Evolutionary conservation across 2,113 vertebrate genomes (phyloP).

Genomic region (Alectura lathami): DNA sequence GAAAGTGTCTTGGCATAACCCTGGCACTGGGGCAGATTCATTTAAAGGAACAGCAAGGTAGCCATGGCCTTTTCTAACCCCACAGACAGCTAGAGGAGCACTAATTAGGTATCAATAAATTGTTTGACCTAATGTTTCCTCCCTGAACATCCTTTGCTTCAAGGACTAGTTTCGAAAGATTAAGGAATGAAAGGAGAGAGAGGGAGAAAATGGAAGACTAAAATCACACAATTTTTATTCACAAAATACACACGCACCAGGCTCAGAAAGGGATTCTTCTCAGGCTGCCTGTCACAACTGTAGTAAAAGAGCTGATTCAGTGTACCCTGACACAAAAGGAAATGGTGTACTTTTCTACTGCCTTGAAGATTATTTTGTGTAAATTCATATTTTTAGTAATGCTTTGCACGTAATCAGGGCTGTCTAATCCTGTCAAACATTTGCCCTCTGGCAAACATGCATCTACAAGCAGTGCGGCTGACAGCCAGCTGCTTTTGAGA

Average conservation of each 20-base stretch:
- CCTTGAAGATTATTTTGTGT: neutral
- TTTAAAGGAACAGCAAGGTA: neutral
- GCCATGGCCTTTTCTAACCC: neutral
- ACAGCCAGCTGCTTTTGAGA: neutral
- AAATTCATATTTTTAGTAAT: neutral
- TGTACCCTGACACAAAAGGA: neutral
- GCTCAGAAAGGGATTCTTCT: neutral
- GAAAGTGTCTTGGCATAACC: neutral
- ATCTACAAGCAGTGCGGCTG: neutral
- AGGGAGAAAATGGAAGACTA: neutral
- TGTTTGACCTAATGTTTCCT: neutral
- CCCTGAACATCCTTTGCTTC: neutral
- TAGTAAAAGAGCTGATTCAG: neutral
- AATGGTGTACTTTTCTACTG: neutral
- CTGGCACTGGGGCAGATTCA: rapidly evolving
- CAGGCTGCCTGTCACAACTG: neutral
- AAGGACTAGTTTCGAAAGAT: neutral
- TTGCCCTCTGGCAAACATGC: constrained; percentile 11
- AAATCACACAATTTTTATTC: neutral
- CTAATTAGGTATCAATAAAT: neutral
- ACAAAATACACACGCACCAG: neutral
- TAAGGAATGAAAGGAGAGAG: neutral
- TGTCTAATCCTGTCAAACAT: neutral
- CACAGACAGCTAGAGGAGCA: neutral
- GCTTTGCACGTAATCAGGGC: neutral